Evolutionary conservation across 2,113 vertebrate species (phyloP).

Genomic region (Lutjanus erythropterus): DNA sequence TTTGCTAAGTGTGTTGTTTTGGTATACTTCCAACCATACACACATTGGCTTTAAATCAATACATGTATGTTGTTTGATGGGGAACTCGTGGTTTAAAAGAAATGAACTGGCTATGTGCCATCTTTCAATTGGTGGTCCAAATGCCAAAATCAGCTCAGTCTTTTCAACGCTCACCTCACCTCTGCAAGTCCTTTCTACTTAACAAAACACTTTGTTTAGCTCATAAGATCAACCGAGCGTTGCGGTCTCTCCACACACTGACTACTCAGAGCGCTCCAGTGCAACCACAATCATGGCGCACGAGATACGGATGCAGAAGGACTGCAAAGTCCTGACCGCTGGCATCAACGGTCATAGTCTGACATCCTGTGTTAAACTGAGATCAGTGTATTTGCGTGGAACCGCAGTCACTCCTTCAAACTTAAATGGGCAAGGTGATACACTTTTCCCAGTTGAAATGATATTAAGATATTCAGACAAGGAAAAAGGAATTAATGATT

Average conservation of each 20-base stretch:
- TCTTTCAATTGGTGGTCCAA: not conserved
- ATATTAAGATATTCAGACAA: not conserved
- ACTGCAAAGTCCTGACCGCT: not conserved
- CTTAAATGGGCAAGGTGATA: conserved; percentile 2
- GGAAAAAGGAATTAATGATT: not conserved
- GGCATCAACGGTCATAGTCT: not conserved
- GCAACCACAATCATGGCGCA: not conserved
- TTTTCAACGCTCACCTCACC: not conserved
- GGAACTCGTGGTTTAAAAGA: not conserved
- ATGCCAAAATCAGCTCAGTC: not conserved
- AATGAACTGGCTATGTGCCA: not conserved
- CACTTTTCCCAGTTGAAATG: not conserved
- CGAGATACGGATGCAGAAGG: not conserved
- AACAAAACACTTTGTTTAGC: not conserved
- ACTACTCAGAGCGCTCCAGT: not conserved
- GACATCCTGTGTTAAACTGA: not conserved
- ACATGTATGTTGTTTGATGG: not conserved
- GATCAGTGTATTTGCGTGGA: not conserved
- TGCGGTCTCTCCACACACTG: not conserved
- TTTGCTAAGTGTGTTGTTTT: too few relatives aligned
- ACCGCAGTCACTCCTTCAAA: not conserved
- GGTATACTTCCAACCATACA: too few relatives aligned
- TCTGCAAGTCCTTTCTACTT: not conserved
- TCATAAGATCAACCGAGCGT: not conserved
- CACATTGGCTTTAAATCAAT: not conserved